Conservation (phyloP, 2,888 invertebrate species). For the Microctonus brassicae region DNA sequence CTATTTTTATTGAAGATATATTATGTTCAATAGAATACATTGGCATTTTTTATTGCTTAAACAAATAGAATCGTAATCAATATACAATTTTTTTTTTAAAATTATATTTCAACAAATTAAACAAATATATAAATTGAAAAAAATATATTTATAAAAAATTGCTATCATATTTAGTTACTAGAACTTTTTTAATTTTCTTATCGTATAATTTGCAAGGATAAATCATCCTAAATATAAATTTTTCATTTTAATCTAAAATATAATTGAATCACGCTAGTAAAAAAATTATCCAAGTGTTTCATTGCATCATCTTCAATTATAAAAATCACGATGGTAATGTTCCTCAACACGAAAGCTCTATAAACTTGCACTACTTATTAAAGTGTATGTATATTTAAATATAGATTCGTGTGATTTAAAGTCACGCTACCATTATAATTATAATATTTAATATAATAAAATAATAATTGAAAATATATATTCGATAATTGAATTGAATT, state of each 20-base stretch:
- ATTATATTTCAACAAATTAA: not conserved
- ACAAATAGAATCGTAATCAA: too few relatives aligned
- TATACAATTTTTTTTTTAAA: too few relatives aligned
- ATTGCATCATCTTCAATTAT: conserved; percentile 17
- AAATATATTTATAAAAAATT: too few relatives aligned
- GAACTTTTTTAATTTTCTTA: not conserved
- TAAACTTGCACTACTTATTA: not conserved
- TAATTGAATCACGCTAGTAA: not conserved
- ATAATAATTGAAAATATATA: not conserved
- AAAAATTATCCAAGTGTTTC: conserved; percentile 9
- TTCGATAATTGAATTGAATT: not conserved
- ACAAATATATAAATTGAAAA: not conserved
- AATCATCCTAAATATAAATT: not conserved
- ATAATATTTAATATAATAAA: not conserved
- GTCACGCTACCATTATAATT: not conserved
- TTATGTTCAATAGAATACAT: not conserved
- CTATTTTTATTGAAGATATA: not conserved
- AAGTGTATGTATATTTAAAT: not conserved
- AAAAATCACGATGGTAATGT: not conserved
- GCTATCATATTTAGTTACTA: too few relatives aligned
- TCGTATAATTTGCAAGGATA: not conserved
- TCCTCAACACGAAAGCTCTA: not conserved
- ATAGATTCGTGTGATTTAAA: not conserved
- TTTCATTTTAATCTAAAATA: not conserved
- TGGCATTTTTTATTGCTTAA: not conserved